These are phyloP conservation scores for Atrina japonica DNA, from an alignment of 2,888 invertebrate genomes.

Conservation along the genomic window DNA sequence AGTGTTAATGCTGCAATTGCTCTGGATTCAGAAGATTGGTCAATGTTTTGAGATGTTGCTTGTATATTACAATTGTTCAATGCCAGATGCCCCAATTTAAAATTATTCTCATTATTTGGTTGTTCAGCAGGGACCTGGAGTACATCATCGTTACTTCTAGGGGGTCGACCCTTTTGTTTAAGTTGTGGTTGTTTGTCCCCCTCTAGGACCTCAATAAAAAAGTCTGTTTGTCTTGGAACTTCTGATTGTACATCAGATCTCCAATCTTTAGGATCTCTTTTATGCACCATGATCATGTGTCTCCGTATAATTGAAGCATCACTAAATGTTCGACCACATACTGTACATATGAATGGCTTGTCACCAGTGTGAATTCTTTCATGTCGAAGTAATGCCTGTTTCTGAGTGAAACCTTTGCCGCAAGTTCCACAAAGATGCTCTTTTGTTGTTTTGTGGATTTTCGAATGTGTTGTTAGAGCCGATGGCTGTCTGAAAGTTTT, in stretches of 20 bases:
- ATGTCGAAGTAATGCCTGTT: slow-evolving; percentile 80
- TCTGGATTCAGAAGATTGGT: slow-evolving; percentile 1
- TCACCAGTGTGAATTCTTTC: slow-evolving; percentile 81
- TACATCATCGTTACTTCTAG: not conserved
- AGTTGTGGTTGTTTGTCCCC: slow-evolving; percentile 25
- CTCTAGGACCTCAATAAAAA: slow-evolving; percentile 31
- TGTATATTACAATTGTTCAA: slow-evolving; percentile 2
- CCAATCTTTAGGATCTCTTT: slow-evolving; percentile 66
- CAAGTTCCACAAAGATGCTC: slow-evolving; percentile 79
- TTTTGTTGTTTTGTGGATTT: slow-evolving; percentile 79
- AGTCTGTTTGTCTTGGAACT: slow-evolving; percentile 1
- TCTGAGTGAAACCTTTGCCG: slow-evolving; percentile 81
- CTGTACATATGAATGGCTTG: slow-evolving; percentile 78
- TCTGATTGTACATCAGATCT: slow-evolving; percentile 54
- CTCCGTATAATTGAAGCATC: slow-evolving; percentile 71
- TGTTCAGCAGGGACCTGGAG: not conserved
- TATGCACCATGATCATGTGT: slow-evolving; percentile 72
- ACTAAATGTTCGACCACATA: slow-evolving; percentile 78
- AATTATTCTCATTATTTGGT: too few relatives aligned
- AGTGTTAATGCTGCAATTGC: slow-evolving; percentile 23
- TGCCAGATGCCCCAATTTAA: too few relatives aligned
- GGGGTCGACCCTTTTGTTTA: slow-evolving; percentile 14
- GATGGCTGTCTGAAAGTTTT: slow-evolving; percentile 79
- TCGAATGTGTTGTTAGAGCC: slow-evolving; percentile 79
- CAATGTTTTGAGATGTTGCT: not conserved